Evolutionary conservation across 2,888 invertebrate genomes (phyloP).

Genomic region (Cephus sareptanus): DNA sequence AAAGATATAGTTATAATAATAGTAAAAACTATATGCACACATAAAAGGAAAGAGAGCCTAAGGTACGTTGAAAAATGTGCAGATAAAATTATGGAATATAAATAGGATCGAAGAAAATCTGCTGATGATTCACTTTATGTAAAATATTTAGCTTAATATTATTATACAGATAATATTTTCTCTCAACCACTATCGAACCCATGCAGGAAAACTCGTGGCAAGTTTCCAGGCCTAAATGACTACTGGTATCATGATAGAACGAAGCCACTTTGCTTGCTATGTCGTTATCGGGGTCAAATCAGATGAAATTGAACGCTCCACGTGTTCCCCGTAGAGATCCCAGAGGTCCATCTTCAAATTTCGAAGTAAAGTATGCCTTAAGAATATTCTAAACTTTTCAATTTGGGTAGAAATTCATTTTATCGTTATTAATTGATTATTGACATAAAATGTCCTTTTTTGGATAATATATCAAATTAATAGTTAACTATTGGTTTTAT

Average conservation of each 20-base stretch:
- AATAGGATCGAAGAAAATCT: not conserved
- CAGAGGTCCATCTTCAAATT: not conserved
- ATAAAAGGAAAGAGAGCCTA: not conserved
- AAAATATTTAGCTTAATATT: not conserved
- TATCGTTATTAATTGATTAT: not conserved
- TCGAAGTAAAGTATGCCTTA: not conserved
- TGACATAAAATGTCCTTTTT: not conserved
- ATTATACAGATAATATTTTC: not conserved
- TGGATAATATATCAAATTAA: not conserved
- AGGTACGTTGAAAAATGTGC: not conserved
- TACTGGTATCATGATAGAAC: not conserved
- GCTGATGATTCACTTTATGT: not conserved
- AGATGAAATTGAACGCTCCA: not conserved
- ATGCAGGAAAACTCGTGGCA: not conserved
- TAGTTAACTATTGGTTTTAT: not conserved
- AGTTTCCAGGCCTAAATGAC: not conserved
- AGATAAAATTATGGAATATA: not conserved
- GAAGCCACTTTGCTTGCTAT: not conserved
- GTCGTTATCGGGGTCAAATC: constrained; percentile 6
- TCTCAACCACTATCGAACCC: not conserved
- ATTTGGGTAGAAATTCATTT: not conserved
- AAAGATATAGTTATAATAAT: not conserved
- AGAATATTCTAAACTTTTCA: not conserved
- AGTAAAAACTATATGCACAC: not conserved
- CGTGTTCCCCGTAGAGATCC: not conserved